Base-by-base conservation (phyloP, 1,140 invertebrate genomes). In the Mya arenaria region DNA sequence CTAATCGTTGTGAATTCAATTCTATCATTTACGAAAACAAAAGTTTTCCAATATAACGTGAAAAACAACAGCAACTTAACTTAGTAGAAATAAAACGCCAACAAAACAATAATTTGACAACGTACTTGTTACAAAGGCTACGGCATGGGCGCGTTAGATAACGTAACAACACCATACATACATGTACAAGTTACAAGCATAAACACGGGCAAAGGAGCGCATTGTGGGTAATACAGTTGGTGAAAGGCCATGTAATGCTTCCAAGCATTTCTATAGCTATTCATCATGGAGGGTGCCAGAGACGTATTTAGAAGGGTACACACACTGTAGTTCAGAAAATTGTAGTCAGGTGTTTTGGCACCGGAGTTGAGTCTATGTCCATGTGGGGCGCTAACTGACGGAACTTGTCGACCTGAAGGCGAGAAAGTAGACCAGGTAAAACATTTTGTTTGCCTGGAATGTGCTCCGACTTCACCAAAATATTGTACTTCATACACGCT, bases 391-490 rank as follows among this genome's bases (percentile, higher is more conserved):
- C 73, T 23, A 30, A 41, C 28, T 23, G 0, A 4, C 3, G 39
- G 36, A 65, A 65, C n/a, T 63, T 63, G 23, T 72, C 65, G 30
- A 78, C 62, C 56, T 78, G 55, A 25, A 78, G 79, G 62, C 82
- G 82, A 78, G 82, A 83, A 52, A 83, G 63, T 4, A 39, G n/a
- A 52, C 78, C 82, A 30, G 82, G 15, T 58, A 84, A 23, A 1
- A 41, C 19, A 41, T 84, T 79, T 0, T 55, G n/a, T 25, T 58
- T 62, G 4, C 82, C 82, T 1, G 65, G 32, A 23, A 84, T 44
- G 32, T 83, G 82, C 55, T 78, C 48, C 23, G 82, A 34, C 6
- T 25, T 30, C 1, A 74, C 4, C 8, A 78, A 25, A 25, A 83
- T 72, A 30, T 83, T 83, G 39, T 41, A 62, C 62, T 69, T 68